Base-by-base conservation (phyloP, 2,113 vertebrate genomes). In the Sminthopsis crassicaudata region DNA sequence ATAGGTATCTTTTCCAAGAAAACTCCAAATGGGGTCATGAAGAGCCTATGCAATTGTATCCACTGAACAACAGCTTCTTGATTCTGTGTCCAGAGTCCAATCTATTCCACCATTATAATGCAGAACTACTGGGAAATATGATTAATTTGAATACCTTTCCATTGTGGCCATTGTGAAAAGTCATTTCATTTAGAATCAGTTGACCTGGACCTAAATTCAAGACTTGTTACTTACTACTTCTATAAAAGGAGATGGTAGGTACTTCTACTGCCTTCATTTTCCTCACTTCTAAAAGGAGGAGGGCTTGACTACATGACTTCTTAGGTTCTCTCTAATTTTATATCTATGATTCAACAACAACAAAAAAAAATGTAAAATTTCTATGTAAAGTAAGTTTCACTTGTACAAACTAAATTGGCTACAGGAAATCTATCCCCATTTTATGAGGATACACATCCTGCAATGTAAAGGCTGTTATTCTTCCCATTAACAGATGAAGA, bases 391-490 rank as follows among this genome's bases (percentile, higher is more conserved):
- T 89, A 54, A 46, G 90, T 90, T 96, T 95, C 93, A 76, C 53
- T 67, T 95, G 93, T 46, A 53, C 92, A 91, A 91, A 95, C 95
- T 30, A 91, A 84, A 67, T 48, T 60, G 57, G 30, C 92, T 53
- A 50, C 46, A 16, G 2, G 7, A 30, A 14, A 30, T 88, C 14
- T 8, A 48, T 26, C 54, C 0, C 94, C 48, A 27, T 24, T 92
- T 93, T 84, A 46, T 27, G 51, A 53, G 53, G 50, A 46, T 36
- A 52, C 26, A 90, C n/a, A 84, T 8, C 67, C 67, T 84, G 67
- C 26, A 8, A 84, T 7, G 2, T 22, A 84, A n/a, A 84, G 36
- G 16, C 67, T 76, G 36, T 76, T 84, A 84, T 84, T 42, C 67
- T 42, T 19, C 1, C 36, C 19, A 22, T 22, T 84, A 22, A 84